Evolutionary conservation across 2,113 vertebrate genomes (phyloP), one percentile per base, ranked within the genome.

Genomic region (Lepus europaeus): DNA sequence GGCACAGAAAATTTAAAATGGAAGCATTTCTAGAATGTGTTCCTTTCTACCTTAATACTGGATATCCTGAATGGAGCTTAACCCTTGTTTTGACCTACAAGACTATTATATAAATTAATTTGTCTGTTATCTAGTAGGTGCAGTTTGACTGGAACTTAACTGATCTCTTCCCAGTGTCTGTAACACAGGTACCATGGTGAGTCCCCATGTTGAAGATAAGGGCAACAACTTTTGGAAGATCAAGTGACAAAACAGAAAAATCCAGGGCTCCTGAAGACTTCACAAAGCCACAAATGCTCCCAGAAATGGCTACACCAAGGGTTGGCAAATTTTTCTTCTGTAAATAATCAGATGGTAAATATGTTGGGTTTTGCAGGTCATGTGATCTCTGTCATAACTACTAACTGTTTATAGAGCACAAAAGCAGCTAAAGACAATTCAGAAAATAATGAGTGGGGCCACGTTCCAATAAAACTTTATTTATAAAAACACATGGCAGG

Each of bases 381-480:
- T 59, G 27, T 31, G n/a, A 36, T 80, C 59, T 45, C 36, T 77
- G 16, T 80, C 5, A n/a, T 10, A 36, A 76, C 59, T 49, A 13
- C 36, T 3, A 69, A 88, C 61, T 61, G 36, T 77, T 39, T 0
- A 25, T 53, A 22, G 45, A 29, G 53, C 23, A 51, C 53, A 81
- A 77, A 91, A 82, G 16, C 69, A 63, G 51, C 33, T 27, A 29
- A 1, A 53, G 69, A 68, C 31, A 53, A 73, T 36, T 64, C 19
- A 16, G 69, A 74, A 90, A n/a, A 68, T 33, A 79, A 79, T 53
- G 14, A n/a, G 4, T 13, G n/a, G 36, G 25, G 33, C 8, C 12
- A 23, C 79, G 70, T 80, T 80, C 73, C 61, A 91, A 80, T 88
- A 90, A 96, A 87, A 94, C 63, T 93, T 76, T 77, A 89, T 93